phyloP scores from a whole-genome alignment of 2,797 vertebrate genomes.

The Astyanax mexicanus region DNA sequence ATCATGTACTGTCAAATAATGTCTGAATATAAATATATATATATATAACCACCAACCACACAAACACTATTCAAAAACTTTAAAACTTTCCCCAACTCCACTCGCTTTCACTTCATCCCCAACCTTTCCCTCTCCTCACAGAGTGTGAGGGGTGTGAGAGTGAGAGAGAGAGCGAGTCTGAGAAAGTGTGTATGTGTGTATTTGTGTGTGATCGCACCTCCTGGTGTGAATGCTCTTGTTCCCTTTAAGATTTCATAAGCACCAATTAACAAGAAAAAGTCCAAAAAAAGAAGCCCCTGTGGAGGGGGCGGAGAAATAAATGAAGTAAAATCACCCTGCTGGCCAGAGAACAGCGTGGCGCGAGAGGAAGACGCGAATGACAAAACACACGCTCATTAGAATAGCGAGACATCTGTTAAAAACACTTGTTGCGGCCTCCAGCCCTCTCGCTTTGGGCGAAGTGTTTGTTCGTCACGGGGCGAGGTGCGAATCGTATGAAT shows the following conservation, averaged over 20 bases:
- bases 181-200: slow-evolving; percentile 22
- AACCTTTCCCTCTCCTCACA: slow-evolving; percentile 42
- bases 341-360: neutral
- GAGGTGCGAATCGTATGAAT: neutral
- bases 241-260: slow-evolving; percentile 50
- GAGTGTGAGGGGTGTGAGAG: slow-evolving; percentile 47
- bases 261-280: slow-evolving; percentile 57
- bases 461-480: neutral
- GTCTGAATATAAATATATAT: no score
- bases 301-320: neutral
- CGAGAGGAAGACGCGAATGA: slow-evolving; percentile 16
- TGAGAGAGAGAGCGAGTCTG: slow-evolving; percentile 41
- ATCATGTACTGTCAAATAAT: no score
- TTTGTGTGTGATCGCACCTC: slow-evolving; percentile 50
- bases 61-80: slow-evolving; percentile 39
- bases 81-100: slow-evolving; percentile 39
- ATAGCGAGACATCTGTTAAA: slow-evolving; percentile 52
- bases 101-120: slow-evolving; percentile 20
- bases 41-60: no score
- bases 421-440: slow-evolving; percentile 17
- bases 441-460: neutral
- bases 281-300: slow-evolving; percentile 29
- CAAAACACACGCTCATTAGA: slow-evolving; percentile 50
- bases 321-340: neutral
- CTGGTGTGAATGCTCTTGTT: slow-evolving; percentile 41